A percentile compares a stretch with the other conserved stretches of the same genome.
Evolutionary conservation across 2,888 invertebrate genomes (phyloP).

Genomic region (Lasioglossum zephyrum): DNA sequence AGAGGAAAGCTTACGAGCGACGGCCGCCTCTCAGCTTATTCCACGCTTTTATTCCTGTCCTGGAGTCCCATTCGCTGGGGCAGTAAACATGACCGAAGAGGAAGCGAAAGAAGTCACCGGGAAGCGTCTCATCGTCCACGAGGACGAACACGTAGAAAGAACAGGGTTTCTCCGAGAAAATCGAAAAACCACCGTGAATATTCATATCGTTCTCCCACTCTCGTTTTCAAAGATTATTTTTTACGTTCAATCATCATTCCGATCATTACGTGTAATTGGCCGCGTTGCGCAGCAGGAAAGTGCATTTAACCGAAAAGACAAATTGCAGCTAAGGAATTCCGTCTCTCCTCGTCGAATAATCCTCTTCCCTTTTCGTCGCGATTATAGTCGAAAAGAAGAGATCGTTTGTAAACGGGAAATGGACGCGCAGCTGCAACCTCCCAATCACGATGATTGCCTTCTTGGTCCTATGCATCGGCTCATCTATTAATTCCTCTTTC

Average conservation of each 20-base stretch:
- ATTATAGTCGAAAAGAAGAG: constrained; percentile 21
- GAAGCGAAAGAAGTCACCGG: constrained; percentile 43
- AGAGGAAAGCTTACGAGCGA: constrained; percentile 83
- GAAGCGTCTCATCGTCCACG: constrained; percentile 56
- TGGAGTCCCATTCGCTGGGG: constrained; percentile 63
- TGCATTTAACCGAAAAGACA: not conserved
- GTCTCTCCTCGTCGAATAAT: not conserved
- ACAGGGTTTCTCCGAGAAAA: constrained; percentile 9
- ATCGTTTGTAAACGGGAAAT: constrained; percentile 41
- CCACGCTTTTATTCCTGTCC: constrained; percentile 70
- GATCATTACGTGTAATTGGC: not conserved
- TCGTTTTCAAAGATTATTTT: not conserved
- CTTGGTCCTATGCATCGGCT: constrained; percentile 21
- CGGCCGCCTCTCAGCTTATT: constrained; percentile 69
- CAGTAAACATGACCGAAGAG: constrained; percentile 65
- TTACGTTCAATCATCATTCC: not conserved
- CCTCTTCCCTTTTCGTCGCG: not conserved
- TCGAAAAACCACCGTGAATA: not conserved
- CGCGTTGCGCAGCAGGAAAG: not conserved
- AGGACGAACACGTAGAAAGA: constrained; percentile 3
- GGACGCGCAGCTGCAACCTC: constrained; percentile 35
- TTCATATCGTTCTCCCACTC: not conserved
- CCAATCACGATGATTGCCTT: constrained; percentile 46
- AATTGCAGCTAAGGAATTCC: not conserved
- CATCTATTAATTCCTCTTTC: constrained; percentile 47